Base-by-base conservation (phyloP, 2,113 vertebrate species). In the Caloenas nicobarica region DNA sequence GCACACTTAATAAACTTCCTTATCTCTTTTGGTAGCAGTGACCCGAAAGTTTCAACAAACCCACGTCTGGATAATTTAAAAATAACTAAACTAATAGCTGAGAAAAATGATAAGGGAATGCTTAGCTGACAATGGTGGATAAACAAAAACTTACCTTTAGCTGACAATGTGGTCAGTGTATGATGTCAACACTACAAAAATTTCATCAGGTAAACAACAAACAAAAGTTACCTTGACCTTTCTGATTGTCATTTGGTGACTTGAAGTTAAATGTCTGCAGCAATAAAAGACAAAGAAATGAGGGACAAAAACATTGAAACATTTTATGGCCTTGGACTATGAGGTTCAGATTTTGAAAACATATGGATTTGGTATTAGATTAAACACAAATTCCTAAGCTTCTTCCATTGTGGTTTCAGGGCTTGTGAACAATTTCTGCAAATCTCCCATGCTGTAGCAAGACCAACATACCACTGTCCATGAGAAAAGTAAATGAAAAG, bases 21-120 rank as follows among this genome's bases (percentile, higher is more conserved):
- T 97, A 97, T 98, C 97, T 97, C 92, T 96, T 95, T 95, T 60
- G 85, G 82, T 95, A 96, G 44, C 74, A 98, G 93, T 96, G 97
- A 98, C 96, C 96, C 91, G 79, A 92, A 93, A 97, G 95, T 95
- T 95, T 93, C 89, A 81, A 76, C 81, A 97, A 97, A 94, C 48
- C 8, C 25, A 70, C 86, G 77, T 56, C 96, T 89, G 95, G 97
- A 96, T 96, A 95, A 95, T 93, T 96, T 97, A 62, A 93, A 93
- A 91, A 77, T 89, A 93, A 57, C 85, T 66, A 74, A 84, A 84
- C 74, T 89, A 91, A 88, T 88, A 86, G 89, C 89, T 74, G 82
- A 96, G 71, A 40, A 97, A 79, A 86, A 80, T 61, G 78, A 96
- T 93, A 94, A 97, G 86, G 57, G 65, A 92, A 83, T 40, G 40